Conservation (phyloP, 1,140 invertebrate genomes). For the Cyclargus thomasi region DNA sequence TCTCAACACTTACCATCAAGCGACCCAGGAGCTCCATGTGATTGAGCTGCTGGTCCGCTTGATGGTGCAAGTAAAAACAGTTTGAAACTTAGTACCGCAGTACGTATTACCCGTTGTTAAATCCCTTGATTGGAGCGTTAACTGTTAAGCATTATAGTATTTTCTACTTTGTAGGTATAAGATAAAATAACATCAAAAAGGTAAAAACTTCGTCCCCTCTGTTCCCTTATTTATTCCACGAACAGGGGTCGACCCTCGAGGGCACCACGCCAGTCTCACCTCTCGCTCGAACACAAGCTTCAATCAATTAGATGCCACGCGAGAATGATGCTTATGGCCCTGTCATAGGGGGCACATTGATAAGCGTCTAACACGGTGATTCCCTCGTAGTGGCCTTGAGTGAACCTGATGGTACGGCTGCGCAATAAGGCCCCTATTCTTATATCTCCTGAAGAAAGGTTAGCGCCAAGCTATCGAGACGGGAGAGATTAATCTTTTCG, state of each 20-base stretch:
- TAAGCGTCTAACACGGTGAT: constrained; percentile 31
- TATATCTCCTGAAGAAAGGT: constrained; percentile 41
- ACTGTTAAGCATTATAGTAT: no score
- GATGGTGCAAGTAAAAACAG: no score
- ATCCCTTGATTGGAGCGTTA: no score
- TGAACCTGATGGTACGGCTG: constrained; percentile 64
- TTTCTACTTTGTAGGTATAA: no score
- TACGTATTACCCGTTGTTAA: no score
- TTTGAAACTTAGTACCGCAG: no score
- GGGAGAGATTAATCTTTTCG: not conserved
- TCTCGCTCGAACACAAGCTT: constrained; percentile 43
- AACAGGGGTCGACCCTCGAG: constrained; percentile 31
- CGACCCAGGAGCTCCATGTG: no score
- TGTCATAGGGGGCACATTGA: constrained; percentile 63
- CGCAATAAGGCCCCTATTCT: constrained; percentile 48
- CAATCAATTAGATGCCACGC: constrained; percentile 47
- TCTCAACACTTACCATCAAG: no score
- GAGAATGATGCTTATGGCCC: constrained; percentile 68
- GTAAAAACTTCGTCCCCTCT: not conserved
- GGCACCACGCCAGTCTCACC: constrained; percentile 30
- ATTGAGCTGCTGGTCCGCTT: no score
- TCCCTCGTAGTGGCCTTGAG: constrained; percentile 61
- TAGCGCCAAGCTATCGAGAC: constrained; percentile 34
- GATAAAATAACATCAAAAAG: not conserved
- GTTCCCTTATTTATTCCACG: not conserved